These are phyloP conservation scores for Heliornis fulica DNA, from an alignment of 2,113 vertebrate genomes.

Conservation along the genomic window DNA sequence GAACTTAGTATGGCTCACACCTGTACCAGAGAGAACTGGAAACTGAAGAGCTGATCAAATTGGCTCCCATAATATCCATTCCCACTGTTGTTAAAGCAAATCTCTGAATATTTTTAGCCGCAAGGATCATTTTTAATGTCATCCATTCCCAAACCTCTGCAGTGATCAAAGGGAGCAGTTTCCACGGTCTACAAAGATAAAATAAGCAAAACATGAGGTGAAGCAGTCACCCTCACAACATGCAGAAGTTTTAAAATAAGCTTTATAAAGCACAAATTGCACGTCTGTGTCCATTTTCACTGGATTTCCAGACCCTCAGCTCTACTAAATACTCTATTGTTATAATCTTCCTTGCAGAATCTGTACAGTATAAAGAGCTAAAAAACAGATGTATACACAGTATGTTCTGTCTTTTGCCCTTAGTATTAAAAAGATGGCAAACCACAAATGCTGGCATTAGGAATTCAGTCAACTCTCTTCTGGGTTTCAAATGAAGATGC, in stretches of 20 bases:
- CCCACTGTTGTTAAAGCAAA: constrained; percentile 24
- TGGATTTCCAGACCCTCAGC: constrained; percentile 36
- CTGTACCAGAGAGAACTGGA: neutral
- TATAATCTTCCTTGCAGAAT: constrained; percentile 61
- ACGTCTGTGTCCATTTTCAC: constrained; percentile 26
- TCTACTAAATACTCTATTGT: constrained; percentile 12
- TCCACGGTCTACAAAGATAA: constrained; percentile 54
- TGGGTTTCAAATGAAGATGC: constrained; percentile 61
- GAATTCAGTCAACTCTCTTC: constrained; percentile 62
- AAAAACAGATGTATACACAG: constrained; percentile 74
- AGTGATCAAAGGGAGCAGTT: constrained; percentile 62
- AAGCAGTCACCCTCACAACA: constrained; percentile 52
- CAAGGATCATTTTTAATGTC: constrained; percentile 61
- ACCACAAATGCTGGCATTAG: constrained; percentile 70
- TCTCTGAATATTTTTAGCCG: constrained; percentile 42
- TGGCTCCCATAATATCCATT: neutral
- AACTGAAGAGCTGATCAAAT: neutral
- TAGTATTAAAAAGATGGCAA: constrained; percentile 73
- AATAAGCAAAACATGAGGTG: constrained; percentile 58
- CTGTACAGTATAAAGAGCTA: constrained; percentile 72
- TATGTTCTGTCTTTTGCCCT: constrained; percentile 63
- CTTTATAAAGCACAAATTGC: constrained; percentile 50
- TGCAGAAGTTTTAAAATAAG: constrained; percentile 61
- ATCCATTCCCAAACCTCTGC: constrained; percentile 51
- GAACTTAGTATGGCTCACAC: constrained; percentile 8